These are phyloP conservation scores for Bombylius major DNA, from an alignment of 2,888 invertebrate genomes.

Conservation along the genomic window DNA sequence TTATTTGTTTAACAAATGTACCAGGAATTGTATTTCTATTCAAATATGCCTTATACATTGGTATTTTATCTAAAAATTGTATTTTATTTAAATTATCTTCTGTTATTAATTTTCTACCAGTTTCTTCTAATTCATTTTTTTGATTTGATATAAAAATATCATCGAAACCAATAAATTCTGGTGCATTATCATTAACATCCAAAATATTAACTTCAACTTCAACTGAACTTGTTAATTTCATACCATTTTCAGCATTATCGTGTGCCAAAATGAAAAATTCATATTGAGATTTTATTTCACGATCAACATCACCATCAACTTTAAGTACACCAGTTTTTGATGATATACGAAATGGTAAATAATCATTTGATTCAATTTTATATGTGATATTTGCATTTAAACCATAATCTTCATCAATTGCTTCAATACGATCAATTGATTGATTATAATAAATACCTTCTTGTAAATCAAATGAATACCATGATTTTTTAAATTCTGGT, in stretches of 20 bases:
- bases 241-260: constrained; percentile 52
- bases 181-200: constrained; percentile 75
- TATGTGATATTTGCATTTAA: constrained; percentile 68
- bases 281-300: constrained; percentile 59
- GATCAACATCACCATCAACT: constrained; percentile 63
- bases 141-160: constrained; percentile 30
- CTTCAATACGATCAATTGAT: constrained; percentile 62
- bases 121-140: constrained; percentile 34
- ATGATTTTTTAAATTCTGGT: constrained; percentile 68
- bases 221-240: constrained; percentile 55
- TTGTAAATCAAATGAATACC: constrained; percentile 69
- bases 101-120: constrained; percentile 21
- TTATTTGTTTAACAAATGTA: constrained; percentile 58
- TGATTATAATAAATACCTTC: constrained; percentile 63
- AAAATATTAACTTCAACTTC: constrained; percentile 69
- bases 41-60: constrained; percentile 63
- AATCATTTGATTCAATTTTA: constrained; percentile 41
- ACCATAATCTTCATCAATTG: constrained; percentile 68
- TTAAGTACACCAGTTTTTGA: constrained; percentile 53
- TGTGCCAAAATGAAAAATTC: constrained; percentile 57
- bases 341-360: constrained; percentile 59
- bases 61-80: constrained; percentile 34
- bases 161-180: constrained; percentile 66
- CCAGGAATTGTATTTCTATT: constrained; percentile 65
- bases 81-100: constrained; percentile 7